Evolutionary conservation across 2,888 invertebrate genomes (phyloP), one percentile per base, ranked within the genome.

Genomic region (Nemotelus nigrinus): DNA sequence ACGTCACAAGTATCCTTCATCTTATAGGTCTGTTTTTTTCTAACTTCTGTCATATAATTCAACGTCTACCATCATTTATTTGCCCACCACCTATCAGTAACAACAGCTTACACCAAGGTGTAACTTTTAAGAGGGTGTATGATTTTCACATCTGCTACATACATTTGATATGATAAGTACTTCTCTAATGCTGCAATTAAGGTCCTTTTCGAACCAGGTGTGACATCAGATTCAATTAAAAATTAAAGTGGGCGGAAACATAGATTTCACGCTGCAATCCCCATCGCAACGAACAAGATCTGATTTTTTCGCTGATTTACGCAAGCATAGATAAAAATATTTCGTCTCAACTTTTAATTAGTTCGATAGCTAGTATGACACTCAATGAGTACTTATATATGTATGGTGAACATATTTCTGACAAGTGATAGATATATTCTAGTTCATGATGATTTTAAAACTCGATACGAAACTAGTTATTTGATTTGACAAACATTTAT

Each of bases 161-260:
- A 25, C 25, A 25, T 25, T 25, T 70, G 53, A 70, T 55, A 53
- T 70, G 39, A 70, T 43, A 50, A 74, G 74, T 68, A 55, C 64
- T 76, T 71, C 25, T 25, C 77, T 77, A 77, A 79, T 79, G 71
- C 75, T 77, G 76, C 76, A 79, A 79, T 79, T 79, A 79, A 79
- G 79, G 65, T 76, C 76, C 79, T 79, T 79, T 79, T 79, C 63
- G 77, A 58, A 60, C 77, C 76, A 79, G 79, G 79, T 77, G 79
- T 79, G 77, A 79, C 77, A 76, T 75, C 77, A 79, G 77, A 79
- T 77, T 77, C 79, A 79, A 79, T 79, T 79, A 77, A 77, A 77
- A 79, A 63, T 65, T 79, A 77, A 79, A 79, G 77, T 76, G 77
- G 70, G 79, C 74, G 79, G 68, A 77, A 64, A 76, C 48, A 48